Conservation (phyloP, 2,888 invertebrate genomes). For the Caenorhabditis auriculariae region DNA sequence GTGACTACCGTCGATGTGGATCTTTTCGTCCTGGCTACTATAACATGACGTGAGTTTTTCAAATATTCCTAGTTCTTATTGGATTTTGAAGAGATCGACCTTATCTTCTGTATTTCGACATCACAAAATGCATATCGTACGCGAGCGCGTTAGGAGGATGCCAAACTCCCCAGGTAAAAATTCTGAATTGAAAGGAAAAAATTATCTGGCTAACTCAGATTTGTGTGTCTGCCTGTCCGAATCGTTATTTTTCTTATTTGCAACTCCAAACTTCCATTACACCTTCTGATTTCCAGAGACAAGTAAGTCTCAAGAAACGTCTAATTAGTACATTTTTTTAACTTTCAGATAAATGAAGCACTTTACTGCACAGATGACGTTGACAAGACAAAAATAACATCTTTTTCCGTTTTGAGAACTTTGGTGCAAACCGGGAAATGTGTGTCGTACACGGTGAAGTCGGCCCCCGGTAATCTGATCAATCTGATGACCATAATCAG, state of each 20-base stretch:
- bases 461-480: constrained; percentile 44
- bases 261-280: constrained; percentile 39
- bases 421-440: constrained; percentile 46
- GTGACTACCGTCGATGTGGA: constrained; percentile 51
- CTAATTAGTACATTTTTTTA: not conserved
- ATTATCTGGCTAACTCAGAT: constrained; percentile 31
- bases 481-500: not conserved
- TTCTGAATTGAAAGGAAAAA: not conserved
- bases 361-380: constrained; percentile 47
- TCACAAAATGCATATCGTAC: constrained; percentile 58
- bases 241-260: constrained; percentile 51
- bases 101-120: constrained; percentile 59
- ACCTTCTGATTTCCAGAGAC: constrained; percentile 19
- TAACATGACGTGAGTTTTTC: constrained; percentile 33
- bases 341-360: constrained; percentile 4
- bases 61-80: not conserved
- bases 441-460: constrained; percentile 55
- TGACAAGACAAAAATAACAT: constrained; percentile 37
- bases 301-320: constrained; percentile 7
- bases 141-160: constrained; percentile 58
- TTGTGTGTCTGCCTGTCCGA: constrained; percentile 57
- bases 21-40: constrained; percentile 35
- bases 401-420: constrained; percentile 34
- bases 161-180: constrained; percentile 53
- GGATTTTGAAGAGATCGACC: constrained; percentile 26